Evolutionary conservation across 2,113 vertebrate genomes (phyloP).

Genomic region (Jacana jacana): DNA sequence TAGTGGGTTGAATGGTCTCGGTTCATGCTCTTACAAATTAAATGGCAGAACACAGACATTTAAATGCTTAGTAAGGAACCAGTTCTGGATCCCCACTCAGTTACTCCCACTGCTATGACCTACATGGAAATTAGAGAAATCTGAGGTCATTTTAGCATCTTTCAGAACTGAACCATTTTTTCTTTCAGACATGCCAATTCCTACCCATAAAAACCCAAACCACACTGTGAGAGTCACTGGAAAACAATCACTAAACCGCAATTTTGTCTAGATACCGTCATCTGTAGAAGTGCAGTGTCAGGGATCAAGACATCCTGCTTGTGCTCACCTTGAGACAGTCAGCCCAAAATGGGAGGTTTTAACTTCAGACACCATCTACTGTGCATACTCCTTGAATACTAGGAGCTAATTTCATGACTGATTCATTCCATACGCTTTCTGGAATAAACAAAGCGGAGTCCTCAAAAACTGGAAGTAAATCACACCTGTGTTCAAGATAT

Average conservation of each 20-base stretch:
- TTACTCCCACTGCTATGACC: background rate
- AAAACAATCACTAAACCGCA: background rate
- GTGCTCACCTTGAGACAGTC: background rate
- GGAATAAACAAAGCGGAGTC: background rate
- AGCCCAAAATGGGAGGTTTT: background rate
- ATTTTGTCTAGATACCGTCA: background rate
- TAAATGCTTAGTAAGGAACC: background rate
- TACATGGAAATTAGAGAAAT: background rate
- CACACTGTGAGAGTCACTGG: background rate
- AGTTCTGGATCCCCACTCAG: background rate
- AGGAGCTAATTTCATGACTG: background rate
- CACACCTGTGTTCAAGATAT: background rate
- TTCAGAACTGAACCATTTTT: background rate
- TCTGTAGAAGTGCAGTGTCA: background rate
- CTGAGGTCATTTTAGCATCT: background rate
- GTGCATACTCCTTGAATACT: background rate
- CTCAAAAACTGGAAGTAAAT: background rate
- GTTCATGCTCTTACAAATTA: background rate
- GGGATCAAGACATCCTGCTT: background rate
- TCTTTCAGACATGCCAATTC: background rate
- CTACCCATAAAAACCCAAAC: background rate
- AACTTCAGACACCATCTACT: background rate
- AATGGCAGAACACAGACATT: background rate
- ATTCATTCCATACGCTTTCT: background rate
- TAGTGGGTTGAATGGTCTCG: background rate